A percentile compares a stretch with the other conserved stretches of the same genome.
phyloP scores from a whole-genome alignment of 2,797 vertebrate species.

The Urophycis tenuis region DNA sequence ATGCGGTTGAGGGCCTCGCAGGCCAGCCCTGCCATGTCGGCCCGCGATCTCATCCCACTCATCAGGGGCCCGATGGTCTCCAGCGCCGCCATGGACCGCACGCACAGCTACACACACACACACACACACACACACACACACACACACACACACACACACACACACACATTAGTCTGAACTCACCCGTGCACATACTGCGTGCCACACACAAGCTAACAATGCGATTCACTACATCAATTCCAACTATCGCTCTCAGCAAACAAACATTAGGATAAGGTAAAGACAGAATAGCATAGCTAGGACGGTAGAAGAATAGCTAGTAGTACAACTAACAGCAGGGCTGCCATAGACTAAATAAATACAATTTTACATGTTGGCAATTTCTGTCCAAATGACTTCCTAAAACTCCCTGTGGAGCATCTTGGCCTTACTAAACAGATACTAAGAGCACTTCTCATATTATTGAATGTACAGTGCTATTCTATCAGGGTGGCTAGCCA shows the following conservation, averaged over 20 bases:
- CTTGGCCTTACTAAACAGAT: background rate
- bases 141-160: too few species aligned
- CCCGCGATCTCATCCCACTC: slow-evolving; percentile 86
- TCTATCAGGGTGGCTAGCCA: too few species aligned
- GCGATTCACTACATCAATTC: too few species aligned
- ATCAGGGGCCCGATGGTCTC: slow-evolving; percentile 93
- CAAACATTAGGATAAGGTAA: background rate
- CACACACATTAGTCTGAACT: slow-evolving; percentile 2
- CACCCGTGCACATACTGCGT: too few species aligned
- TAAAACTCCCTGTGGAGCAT: background rate
- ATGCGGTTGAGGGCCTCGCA: slow-evolving; percentile 97
- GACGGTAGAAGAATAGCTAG: background rate
- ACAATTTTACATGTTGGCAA: too few species aligned
- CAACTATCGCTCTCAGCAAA: too few species aligned
- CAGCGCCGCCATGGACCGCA: slow-evolving; percentile 88
- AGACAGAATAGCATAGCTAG: too few species aligned
- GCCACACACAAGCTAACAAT: too few species aligned
- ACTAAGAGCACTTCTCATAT: background rate
- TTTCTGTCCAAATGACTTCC: too few species aligned
- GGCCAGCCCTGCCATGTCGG: slow-evolving; percentile 86
- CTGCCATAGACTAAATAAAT: too few species aligned
- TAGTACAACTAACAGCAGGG: background rate
- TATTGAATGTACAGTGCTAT: background rate
- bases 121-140: slow-evolving; percentile 83
- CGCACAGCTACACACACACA: slow-evolving; percentile 76